Conservation (phyloP, 2,888 invertebrate species). For the Lydus trimaculatus region DNA sequence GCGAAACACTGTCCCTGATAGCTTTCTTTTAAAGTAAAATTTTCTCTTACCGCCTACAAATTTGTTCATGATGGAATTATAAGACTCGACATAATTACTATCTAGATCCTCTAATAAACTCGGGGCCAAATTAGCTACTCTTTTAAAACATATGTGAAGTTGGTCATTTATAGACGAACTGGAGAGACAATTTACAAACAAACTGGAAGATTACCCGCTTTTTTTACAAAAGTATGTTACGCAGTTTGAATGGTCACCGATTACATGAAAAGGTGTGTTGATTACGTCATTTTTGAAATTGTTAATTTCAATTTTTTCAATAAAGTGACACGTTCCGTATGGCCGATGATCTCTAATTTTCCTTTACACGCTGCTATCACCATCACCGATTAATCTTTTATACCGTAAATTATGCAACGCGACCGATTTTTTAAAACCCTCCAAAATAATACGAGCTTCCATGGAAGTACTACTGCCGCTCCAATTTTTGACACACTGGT, state of each 20-base stretch:
- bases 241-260: constrained; percentile 7
- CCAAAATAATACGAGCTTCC: background rate
- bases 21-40: constrained; percentile 42
- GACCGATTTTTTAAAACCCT: constrained; percentile 13
- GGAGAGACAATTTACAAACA: background rate
- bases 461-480: background rate
- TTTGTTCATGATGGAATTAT: constrained; percentile 47
- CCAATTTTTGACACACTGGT: background rate
- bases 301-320: constrained; percentile 45
- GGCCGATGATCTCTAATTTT: constrained; percentile 39
- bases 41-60: constrained; percentile 51
- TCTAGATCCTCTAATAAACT: constrained; percentile 13
- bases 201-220: background rate
- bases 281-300: constrained; percentile 22
- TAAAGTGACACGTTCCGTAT: constrained; percentile 35
- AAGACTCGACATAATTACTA: constrained; percentile 47
- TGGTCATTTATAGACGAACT: background rate
- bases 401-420: constrained; percentile 45
- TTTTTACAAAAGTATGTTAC: constrained; percentile 20
- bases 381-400: constrained; percentile 48
- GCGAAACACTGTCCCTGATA: constrained; percentile 48
- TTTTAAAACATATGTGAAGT: background rate
- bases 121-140: background rate
- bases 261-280: background rate
- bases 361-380: constrained; percentile 50